A percentile compares a stretch with the other conserved stretches of the same genome.
Conservation (phyloP, 2,888 invertebrate genomes). For the Acleris holmiana region DNA sequence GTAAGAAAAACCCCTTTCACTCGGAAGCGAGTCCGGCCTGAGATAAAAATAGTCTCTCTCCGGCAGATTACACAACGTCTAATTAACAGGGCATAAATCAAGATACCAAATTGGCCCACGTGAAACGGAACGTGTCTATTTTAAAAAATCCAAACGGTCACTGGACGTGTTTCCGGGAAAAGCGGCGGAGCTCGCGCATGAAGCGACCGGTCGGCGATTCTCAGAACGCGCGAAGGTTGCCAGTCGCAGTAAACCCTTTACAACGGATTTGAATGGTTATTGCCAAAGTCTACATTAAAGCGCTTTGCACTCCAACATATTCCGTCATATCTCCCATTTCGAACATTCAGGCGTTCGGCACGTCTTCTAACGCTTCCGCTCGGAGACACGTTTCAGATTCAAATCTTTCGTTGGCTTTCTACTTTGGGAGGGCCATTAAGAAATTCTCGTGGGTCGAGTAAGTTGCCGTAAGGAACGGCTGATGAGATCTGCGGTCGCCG, state of each 20-base stretch:
- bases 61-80: constrained; percentile 70
- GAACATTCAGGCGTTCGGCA: constrained; percentile 34
- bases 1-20: constrained; percentile 73
- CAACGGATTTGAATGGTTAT: constrained; percentile 66
- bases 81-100: constrained; percentile 70
- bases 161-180: constrained; percentile 68
- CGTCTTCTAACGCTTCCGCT: constrained; percentile 26
- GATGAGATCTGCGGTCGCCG: constrained; percentile 37
- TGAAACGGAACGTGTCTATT: constrained; percentile 75
- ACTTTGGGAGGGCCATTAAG: constrained; percentile 51
- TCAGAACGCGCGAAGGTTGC: constrained; percentile 72
- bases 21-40: constrained; percentile 59
- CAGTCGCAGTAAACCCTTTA: constrained; percentile 57
- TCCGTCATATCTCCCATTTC: constrained; percentile 50
- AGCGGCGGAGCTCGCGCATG: constrained; percentile 47
- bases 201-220: constrained; percentile 66
- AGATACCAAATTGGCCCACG: constrained; percentile 53
- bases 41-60: constrained; percentile 69
- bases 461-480: constrained; percentile 33
- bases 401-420: constrained; percentile 51
- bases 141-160: constrained; percentile 73
- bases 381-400: constrained; percentile 46
- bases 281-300: constrained; percentile 62
- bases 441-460: constrained; percentile 47
- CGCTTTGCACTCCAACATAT: constrained; percentile 50